Conservation (phyloP, 2,797 vertebrate species). For the Chromobotia macracanthus region DNA sequence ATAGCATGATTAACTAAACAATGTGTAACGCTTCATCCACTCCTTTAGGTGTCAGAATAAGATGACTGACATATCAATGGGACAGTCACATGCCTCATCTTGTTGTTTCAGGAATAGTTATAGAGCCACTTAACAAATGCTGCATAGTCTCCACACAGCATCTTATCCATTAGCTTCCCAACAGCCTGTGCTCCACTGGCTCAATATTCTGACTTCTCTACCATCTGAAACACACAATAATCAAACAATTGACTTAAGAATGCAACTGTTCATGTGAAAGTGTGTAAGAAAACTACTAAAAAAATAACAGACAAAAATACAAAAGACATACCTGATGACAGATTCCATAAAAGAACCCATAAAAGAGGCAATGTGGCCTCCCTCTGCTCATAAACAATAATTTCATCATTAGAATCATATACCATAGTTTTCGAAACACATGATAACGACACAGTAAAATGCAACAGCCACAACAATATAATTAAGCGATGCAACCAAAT, state of each 20-base stretch:
- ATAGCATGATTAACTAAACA: background rate
- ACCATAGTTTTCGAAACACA: conserved; percentile 83
- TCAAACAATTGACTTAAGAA: background rate
- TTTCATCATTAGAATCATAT: conserved; percentile 86
- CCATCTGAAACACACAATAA: conserved; percentile 78
- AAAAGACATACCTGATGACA: conserved; percentile 87
- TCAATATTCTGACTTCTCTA: conserved; percentile 90
- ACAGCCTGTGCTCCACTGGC: conserved; percentile 82
- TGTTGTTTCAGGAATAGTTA: conserved; percentile 80
- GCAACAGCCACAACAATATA: background rate
- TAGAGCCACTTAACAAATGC: conserved; percentile 87
- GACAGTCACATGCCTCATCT: conserved; percentile 68
- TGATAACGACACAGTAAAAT: conserved; percentile 75
- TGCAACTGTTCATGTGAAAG: background rate
- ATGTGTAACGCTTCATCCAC: background rate
- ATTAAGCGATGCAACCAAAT: background rate
- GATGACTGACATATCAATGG: background rate
- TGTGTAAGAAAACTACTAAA: background rate
- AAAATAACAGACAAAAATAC: too few relatives aligned
- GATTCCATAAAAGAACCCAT: conserved; percentile 85
- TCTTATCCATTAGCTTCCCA: conserved; percentile 77
- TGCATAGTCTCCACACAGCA: conserved; percentile 78
- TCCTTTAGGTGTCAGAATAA: background rate
- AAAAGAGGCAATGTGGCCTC: conserved; percentile 80
- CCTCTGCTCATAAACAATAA: conserved; percentile 81